Base-by-base conservation (phyloP, 2,113 vertebrate species). In the Gasterosteus nipponicus region DNA sequence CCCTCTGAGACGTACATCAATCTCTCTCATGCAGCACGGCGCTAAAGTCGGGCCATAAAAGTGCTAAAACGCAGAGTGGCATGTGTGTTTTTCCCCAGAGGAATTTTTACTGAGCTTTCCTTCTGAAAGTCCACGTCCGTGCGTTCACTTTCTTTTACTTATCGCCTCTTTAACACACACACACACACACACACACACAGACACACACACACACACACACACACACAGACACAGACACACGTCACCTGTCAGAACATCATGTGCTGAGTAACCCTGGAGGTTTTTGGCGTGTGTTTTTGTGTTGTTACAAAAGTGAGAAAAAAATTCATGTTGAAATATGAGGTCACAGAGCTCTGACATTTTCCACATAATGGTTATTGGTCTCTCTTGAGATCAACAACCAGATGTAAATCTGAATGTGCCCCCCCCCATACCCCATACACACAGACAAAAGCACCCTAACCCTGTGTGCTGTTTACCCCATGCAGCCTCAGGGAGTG, bases 31-130 rank as follows among this genome's bases (percentile, higher is more conserved):
- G 89, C 86, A 93, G 86, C 82, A 19, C 75, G 60, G 81, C 44
- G 69, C 82, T 92, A 92, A 87, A 91, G 78, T 75, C 72, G 12
- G 73, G 70, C 81, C 74, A 87, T 93, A 92, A 94, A 91, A 86
- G 84, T 65, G 79, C 87, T 91, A 78, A 92, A 91, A 90, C 87
- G 87, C 78, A 82, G 76, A 83, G 60, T 86, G 88, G 76, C 81
- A 87, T 90, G 81, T 86, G 80, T 90, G 80, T 66, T 86, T 87
- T 87, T 79, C 80, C 58, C 58, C 61, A 29, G 69, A 89, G 87
- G 87, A 89, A 90, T 93, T 93, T 92, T 91, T 87, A 94, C 91
- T 81, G 86, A 87, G 85, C 68, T 88, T 82, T 81, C 83, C 56
- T 80, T 77, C 82, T 87, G 53, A 81, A 85, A 85, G 77, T 87